A percentile compares a stretch with the other conserved stretches of the same genome.
Evolutionary conservation across 2,888 invertebrate species (phyloP).

Genomic region (Craniophora ligustri): DNA sequence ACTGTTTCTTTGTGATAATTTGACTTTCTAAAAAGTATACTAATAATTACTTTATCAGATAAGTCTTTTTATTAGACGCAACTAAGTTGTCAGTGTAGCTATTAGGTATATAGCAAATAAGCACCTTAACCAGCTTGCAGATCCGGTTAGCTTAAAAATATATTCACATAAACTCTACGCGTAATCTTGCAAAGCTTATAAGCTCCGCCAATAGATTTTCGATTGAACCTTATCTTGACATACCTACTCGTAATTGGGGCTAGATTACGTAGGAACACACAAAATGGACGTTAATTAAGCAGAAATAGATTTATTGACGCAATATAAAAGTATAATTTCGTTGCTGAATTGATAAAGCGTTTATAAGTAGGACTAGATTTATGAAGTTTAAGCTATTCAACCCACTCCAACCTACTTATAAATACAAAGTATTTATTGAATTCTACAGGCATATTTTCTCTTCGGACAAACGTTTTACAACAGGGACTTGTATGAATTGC

Average conservation of each 20-base stretch:
- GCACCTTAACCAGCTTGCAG: constrained; percentile 29
- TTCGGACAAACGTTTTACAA: constrained; percentile 17
- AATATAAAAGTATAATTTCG: constrained; percentile 34
- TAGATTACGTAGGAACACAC: constrained; percentile 30
- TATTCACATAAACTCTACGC: constrained; percentile 21
- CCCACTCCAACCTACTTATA: constrained; percentile 1
- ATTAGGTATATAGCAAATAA: constrained; percentile 38
- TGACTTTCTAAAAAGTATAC: too few species aligned
- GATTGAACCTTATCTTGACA: constrained; percentile 33
- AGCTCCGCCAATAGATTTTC: constrained; percentile 34
- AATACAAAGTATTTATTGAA: neutral
- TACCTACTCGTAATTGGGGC: constrained; percentile 37
- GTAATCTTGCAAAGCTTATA: constrained; percentile 34
- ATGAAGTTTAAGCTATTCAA: neutral
- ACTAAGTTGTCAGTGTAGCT: constrained; percentile 33
- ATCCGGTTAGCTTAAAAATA: constrained; percentile 47
- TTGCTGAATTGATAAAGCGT: constrained; percentile 17
- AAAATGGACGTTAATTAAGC: constrained; percentile 30
- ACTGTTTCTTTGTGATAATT: too few species aligned
- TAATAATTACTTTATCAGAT: constrained; percentile 26
- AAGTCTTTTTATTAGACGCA: constrained; percentile 32
- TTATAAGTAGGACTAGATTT: constrained; percentile 12
- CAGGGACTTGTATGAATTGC: constrained; percentile 41
- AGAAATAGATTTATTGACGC: constrained; percentile 30
- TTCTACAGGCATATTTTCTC: constrained; percentile 6